phyloP scores from a whole-genome alignment of 2,797 vertebrate species.

The Mormyrops attenuatus region DNA sequence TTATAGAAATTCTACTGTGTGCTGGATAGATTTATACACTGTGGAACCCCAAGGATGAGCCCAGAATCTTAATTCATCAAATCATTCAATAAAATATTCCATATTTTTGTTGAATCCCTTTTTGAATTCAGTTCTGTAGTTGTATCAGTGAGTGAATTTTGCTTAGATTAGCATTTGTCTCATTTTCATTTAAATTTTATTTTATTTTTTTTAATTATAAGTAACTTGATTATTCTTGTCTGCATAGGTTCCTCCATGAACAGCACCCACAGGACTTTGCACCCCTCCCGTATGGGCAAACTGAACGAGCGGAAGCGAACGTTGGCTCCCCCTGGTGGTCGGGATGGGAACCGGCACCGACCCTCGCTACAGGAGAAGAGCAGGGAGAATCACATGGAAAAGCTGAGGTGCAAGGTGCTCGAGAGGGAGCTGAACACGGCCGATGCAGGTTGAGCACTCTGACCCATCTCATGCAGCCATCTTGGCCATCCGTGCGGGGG shows the following conservation, averaged over 20 bases:
- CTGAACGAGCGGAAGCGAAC: conserved; percentile 56
- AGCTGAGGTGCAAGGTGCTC: conserved; percentile 46
- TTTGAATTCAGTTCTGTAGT: background rate
- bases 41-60: background rate
- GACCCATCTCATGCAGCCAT: background rate
- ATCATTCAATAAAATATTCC: background rate
- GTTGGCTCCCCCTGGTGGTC: conserved; percentile 59
- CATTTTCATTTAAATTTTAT: background rate
- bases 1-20: background rate
- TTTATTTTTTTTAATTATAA: background rate
- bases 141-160: background rate
- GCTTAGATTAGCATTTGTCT: background rate
- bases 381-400: conserved; percentile 54
- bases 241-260: conserved; percentile 49
- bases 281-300: conserved; percentile 48
- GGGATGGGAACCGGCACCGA: conserved; percentile 57
- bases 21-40: background rate
- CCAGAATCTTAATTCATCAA: background rate
- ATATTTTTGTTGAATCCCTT: background rate
- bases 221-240: background rate
- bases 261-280: conserved; percentile 43
- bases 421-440: conserved; percentile 44
- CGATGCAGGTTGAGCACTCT: conserved; percentile 57
- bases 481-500: background rate
- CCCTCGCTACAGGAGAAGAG: conserved; percentile 55